Percentiles rank a stretch among this genome's conserved stretches.
Evolutionary conservation across 2,888 invertebrate species (phyloP).

Genomic region (Thereva nobilitata): DNA sequence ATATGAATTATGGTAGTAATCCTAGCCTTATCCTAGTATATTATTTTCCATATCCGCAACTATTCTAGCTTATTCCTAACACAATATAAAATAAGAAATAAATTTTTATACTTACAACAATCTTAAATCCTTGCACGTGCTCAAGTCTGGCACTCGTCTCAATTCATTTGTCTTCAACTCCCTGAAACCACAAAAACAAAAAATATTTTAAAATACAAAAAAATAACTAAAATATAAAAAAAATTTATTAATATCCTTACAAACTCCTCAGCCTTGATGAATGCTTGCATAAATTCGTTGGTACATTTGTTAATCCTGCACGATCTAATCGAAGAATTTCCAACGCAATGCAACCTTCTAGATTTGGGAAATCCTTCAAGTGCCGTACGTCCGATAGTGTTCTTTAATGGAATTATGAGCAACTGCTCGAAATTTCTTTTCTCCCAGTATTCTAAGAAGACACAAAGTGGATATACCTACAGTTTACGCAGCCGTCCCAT

Average conservation of each 20-base stretch:
- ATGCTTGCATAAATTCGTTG: conserved; percentile 73
- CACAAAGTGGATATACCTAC: conserved; percentile 63
- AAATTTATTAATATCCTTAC: conserved; percentile 64
- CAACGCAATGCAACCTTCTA: conserved; percentile 78
- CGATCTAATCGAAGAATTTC: conserved; percentile 83
- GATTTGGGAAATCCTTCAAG: conserved; percentile 77
- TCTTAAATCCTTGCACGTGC: conserved; percentile 77
- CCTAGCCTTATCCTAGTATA: too few species aligned
- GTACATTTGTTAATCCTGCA: conserved; percentile 74
- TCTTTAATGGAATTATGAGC: conserved; percentile 60
- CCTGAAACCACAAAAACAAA: conserved; percentile 57
- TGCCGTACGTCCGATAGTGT: conserved; percentile 84
- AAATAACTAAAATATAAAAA: not conserved
- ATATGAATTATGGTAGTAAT: too few species aligned
- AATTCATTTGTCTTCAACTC: conserved; percentile 85
- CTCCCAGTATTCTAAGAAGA: conserved; percentile 43
- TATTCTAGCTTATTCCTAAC: too few species aligned
- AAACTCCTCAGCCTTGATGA: conserved; percentile 80
- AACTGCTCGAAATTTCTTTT: conserved; percentile 48
- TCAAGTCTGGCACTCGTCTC: conserved; percentile 74
- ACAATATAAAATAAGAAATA: too few species aligned
- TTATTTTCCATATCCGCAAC: too few species aligned
- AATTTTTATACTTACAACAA: conserved; percentile 69
- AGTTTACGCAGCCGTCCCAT: conserved; percentile 78
- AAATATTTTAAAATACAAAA: conserved; percentile 1